A percentile compares a stretch with the other conserved stretches of the same genome.
These are phyloP conservation scores for Drosophila sordidula DNA, from an alignment of 2,888 invertebrate genomes.

Conservation along the genomic window DNA sequence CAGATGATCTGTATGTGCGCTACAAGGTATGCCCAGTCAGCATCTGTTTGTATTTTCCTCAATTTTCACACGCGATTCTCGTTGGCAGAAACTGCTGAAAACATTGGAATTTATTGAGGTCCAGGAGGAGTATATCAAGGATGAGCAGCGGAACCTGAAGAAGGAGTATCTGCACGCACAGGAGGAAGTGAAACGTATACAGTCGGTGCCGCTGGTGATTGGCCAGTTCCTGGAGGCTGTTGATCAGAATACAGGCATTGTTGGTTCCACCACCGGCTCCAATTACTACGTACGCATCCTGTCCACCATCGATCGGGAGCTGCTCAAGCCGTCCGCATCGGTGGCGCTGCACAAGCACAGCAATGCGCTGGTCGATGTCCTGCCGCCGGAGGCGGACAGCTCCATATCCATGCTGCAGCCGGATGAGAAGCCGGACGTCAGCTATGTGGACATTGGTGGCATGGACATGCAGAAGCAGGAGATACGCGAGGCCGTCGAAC, in stretches of 20 bases:
- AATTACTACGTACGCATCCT: conserved; percentile 99
- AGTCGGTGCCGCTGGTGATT: conserved; percentile 99
- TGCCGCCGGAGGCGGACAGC: conserved; percentile 99
- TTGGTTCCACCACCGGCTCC: conserved; percentile 99
- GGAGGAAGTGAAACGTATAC: conserved; percentile 98
- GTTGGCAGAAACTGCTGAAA: conserved; percentile 93
- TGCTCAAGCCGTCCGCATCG: conserved; percentile 98
- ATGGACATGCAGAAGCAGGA: conserved; percentile 99
- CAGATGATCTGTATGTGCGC: conserved; percentile 97
- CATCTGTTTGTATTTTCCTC: background rate
- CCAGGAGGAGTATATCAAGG: conserved; percentile 99
- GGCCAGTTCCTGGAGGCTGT: conserved; percentile 99
- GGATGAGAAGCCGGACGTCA: conserved; percentile 99
- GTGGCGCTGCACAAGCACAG: conserved; percentile 99
- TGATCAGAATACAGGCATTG: conserved; percentile 99
- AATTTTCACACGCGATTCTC: background rate
- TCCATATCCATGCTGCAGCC: conserved; percentile 98
- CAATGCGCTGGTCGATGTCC: conserved; percentile 99
- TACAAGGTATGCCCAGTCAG: conserved; percentile 90
- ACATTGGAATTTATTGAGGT: conserved; percentile 99
- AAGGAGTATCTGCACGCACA: conserved; percentile 99
- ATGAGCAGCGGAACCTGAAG: conserved; percentile 99
- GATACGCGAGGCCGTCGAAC: conserved; percentile 98
- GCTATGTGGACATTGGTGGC: conserved; percentile 99
- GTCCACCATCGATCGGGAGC: conserved; percentile 98